Evolutionary conservation across 2,888 invertebrate species (phyloP).

Genomic region (Pristionchus entomophagus): DNA sequence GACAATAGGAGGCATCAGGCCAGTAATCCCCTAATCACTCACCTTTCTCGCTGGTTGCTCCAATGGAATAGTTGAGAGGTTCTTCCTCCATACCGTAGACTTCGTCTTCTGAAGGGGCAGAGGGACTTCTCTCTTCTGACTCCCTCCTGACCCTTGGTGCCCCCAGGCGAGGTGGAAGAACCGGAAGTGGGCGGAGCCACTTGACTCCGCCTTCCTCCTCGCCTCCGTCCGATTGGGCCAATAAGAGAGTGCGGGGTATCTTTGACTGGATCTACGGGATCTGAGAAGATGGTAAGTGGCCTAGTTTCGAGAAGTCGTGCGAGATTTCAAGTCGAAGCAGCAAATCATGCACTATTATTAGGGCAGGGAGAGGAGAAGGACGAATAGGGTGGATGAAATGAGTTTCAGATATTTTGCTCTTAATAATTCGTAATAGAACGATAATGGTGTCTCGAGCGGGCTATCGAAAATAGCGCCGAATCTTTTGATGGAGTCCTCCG

Average conservation of each 20-base stretch:
- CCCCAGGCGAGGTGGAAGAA: background rate
- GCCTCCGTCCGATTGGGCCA: background rate
- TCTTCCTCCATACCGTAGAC: slow-evolving; percentile 46
- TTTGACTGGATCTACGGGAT: slow-evolving; percentile 27
- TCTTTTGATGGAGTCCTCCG: no score
- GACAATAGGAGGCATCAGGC: no score
- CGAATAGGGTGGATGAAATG: background rate
- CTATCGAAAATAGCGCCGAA: background rate
- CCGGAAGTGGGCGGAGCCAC: slow-evolving; percentile 10
- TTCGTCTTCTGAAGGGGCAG: background rate
- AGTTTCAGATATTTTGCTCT: background rate
- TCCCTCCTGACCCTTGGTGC: background rate
- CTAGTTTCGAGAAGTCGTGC: background rate
- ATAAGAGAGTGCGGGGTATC: slow-evolving; percentile 6
- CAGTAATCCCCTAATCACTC: no score
- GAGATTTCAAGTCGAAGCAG: background rate
- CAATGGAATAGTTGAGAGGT: slow-evolving; percentile 43
- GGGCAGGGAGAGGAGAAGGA: background rate
- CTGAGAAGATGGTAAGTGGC: slow-evolving; percentile 38
- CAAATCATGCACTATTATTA: background rate
- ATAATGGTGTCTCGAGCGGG: background rate
- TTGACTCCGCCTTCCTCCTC: background rate
- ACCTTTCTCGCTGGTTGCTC: slow-evolving; percentile 6
- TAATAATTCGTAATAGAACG: background rate
- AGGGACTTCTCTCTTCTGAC: slow-evolving; percentile 30